Conservation (phyloP, 2,797 vertebrate species). For the Gallinago solitaria region DNA sequence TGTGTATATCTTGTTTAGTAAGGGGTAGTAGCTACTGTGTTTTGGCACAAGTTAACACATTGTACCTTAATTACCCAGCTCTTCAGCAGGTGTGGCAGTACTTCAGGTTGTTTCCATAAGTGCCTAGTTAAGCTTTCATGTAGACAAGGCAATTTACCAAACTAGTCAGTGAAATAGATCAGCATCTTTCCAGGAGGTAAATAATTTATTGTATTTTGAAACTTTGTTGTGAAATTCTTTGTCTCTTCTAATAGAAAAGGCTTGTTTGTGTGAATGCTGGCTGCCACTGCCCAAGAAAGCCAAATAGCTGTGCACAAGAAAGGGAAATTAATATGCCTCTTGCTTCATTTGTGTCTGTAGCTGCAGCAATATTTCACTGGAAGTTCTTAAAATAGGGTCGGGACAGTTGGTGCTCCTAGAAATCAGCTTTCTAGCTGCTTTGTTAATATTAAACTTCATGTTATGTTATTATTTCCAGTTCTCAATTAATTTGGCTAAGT, state of each 20-base stretch:
- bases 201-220: conserved; percentile 25
- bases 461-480: not conserved
- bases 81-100: not conserved
- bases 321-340: not conserved
- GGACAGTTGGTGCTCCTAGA: not conserved
- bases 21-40: not conserved
- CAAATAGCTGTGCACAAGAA: not conserved
- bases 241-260: not conserved
- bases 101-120: not conserved
- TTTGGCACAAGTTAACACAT: not conserved
- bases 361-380: not conserved
- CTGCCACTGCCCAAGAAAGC: not conserved
- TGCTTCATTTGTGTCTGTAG: not conserved
- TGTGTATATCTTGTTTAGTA: not conserved
- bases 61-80: not conserved
- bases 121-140: not conserved
- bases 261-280: not conserved
- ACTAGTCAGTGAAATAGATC: not conserved
- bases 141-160: not conserved
- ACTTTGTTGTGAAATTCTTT: conserved; percentile 28
- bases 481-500: not conserved
- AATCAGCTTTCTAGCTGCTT: not conserved
- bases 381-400: not conserved
- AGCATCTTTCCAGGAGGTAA: not conserved
- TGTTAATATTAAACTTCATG: not conserved